A percentile compares a stretch with the other conserved stretches of the same genome.
These are phyloP conservation scores for Papilio polyxenes DNA, from an alignment of 1,140 invertebrate genomes.

Conservation along the genomic window DNA sequence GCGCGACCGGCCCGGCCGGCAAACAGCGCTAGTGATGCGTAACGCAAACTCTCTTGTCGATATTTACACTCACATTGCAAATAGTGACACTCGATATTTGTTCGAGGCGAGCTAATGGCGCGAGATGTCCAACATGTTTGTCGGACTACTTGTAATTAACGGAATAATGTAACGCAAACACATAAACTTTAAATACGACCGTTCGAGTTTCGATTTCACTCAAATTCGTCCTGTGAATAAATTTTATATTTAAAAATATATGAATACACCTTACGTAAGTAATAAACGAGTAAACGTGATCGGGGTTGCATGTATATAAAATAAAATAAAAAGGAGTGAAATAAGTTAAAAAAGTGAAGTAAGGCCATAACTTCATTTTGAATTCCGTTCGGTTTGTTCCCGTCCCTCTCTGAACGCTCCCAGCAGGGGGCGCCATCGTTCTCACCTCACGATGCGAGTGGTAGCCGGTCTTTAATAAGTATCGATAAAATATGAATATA, in stretches of 20 bases:
- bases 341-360: slow-evolving; percentile 68
- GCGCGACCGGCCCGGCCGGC: slow-evolving; percentile 46
- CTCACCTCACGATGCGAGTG: slow-evolving; percentile 79
- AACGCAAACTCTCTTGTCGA: slow-evolving; percentile 78
- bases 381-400: slow-evolving; percentile 75
- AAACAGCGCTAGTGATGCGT: slow-evolving; percentile 79
- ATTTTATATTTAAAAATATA: slow-evolving; percentile 22
- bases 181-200: slow-evolving; percentile 9
- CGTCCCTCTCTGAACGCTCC: slow-evolving; percentile 69
- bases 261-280: slow-evolving; percentile 31
- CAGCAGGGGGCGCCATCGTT: slow-evolving; percentile 79
- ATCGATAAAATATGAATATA: slow-evolving; percentile 80
- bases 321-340: slow-evolving; percentile 67
- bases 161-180: slow-evolving; percentile 37
- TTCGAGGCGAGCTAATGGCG: slow-evolving; percentile 73
- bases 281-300: slow-evolving; percentile 56
- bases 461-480: slow-evolving; percentile 80
- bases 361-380: slow-evolving; percentile 77
- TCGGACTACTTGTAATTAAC: slow-evolving; percentile 71
- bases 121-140: slow-evolving; percentile 65
- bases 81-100: slow-evolving; percentile 76
- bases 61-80: slow-evolving; percentile 74
- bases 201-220: slow-evolving; percentile 7
- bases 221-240: slow-evolving; percentile 1
- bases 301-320: slow-evolving; percentile 59